Percentiles rank a stretch among this genome's conserved stretches.
Evolutionary conservation across 2,113 vertebrate species (phyloP).

Genomic region (Scophthalmus maximus): DNA sequence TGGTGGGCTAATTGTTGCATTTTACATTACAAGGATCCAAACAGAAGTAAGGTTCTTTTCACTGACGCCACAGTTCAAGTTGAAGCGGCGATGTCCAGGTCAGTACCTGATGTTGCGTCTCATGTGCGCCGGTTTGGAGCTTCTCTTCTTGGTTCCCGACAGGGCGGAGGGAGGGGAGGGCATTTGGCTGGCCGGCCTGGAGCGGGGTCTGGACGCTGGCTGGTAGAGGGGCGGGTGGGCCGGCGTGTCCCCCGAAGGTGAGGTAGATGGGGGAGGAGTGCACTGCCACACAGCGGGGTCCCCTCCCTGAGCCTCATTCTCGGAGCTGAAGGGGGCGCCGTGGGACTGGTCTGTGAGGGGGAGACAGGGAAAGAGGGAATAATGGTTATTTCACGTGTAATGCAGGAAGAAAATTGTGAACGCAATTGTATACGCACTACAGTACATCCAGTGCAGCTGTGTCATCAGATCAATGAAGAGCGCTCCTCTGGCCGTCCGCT

Average conservation of each 20-base stretch:
- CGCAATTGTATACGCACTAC: too few species aligned
- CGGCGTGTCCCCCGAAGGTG: slow-evolving; percentile 88
- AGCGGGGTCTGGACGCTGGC: slow-evolving; percentile 70
- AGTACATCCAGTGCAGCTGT: neutral
- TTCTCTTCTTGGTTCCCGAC: slow-evolving; percentile 88
- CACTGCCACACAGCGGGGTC: slow-evolving; percentile 89
- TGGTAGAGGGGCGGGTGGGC: slow-evolving; percentile 67
- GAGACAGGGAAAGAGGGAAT: neutral
- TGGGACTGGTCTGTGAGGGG: slow-evolving; percentile 88
- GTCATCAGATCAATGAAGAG: neutral
- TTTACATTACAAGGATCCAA: neutral
- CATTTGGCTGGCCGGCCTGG: slow-evolving; percentile 86
- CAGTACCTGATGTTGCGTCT: slow-evolving; percentile 94
- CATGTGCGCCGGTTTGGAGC: slow-evolving; percentile 92
- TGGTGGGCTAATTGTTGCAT: neutral
- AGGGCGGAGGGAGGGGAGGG: slow-evolving; percentile 81
- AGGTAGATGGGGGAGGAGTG: slow-evolving; percentile 93
- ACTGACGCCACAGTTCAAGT: neutral
- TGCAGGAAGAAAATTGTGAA: neutral
- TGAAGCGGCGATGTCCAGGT: rapidly evolving
- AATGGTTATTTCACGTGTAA: neutral
- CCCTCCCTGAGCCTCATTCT: slow-evolving; percentile 84
- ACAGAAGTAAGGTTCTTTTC: too few species aligned
- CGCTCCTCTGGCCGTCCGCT: neutral
- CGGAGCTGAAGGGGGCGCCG: slow-evolving; percentile 85